phyloP scores from a whole-genome alignment of 1,140 invertebrate genomes.

The Drosophila serrata region DNA sequence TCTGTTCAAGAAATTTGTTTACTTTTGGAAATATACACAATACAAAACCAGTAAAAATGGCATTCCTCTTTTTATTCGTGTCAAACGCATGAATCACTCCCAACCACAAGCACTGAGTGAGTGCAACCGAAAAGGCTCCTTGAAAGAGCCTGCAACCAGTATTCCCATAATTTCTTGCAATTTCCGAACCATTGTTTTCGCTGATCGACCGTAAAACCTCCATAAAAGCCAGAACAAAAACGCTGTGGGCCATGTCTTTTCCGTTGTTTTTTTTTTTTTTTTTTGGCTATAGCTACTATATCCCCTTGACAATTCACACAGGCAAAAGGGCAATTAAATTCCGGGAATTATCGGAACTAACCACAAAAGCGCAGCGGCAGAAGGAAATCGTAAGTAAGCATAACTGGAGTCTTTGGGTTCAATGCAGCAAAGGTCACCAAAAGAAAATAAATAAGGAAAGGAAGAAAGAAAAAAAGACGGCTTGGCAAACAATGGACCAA shows the following conservation, averaged over 20 bases:
- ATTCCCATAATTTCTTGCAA: conserved; percentile 49
- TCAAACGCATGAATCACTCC: conserved; percentile 43
- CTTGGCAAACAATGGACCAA: conserved; percentile 55
- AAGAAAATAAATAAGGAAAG: background rate
- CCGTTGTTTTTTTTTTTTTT: conserved; percentile 26
- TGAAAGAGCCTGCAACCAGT: conserved; percentile 18
- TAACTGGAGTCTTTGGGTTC: conserved; percentile 20
- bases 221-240: conserved; percentile 54
- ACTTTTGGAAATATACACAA: background rate
- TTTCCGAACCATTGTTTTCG: conserved; percentile 55
- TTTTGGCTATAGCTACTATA: conserved; percentile 5
- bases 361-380: conserved; percentile 69
- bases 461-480: conserved; percentile 59
- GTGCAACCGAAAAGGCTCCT: conserved; percentile 19
- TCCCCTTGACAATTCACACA: conserved; percentile 43
- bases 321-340: conserved; percentile 77
- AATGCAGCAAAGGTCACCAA: conserved; percentile 55
- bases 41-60: conserved; percentile 20
- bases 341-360: conserved; percentile 58
- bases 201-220: conserved; percentile 64
- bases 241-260: conserved; percentile 69
- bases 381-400: conserved; percentile 68
- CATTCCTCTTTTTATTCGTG: conserved; percentile 15
- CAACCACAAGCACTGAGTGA: conserved; percentile 19
- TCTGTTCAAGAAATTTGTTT: conserved; percentile 31